These are phyloP conservation scores for Chironomus striatipennis DNA, from an alignment of 1,140 invertebrate species.

Conservation along the genomic window DNA sequence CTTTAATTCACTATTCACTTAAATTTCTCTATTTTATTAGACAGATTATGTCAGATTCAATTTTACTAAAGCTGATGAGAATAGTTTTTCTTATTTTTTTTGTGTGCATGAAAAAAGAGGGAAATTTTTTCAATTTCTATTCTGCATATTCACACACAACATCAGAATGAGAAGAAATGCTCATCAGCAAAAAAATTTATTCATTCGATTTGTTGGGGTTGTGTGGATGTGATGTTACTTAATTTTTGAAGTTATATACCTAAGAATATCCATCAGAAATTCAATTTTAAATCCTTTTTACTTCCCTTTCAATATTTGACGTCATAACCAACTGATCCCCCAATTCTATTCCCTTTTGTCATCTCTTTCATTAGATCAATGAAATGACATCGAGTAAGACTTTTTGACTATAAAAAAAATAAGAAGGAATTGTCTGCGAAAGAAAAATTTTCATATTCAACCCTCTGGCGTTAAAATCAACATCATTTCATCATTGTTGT, in stretches of 20 bases:
- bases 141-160: too few relatives aligned
- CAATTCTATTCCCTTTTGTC: too few relatives aligned
- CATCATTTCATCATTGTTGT: not conserved
- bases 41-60: slow-evolving; percentile 18
- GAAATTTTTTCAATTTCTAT: not conserved
- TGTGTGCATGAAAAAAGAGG: too few relatives aligned
- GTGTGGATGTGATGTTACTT: too few relatives aligned
- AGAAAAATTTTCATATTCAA: not conserved
- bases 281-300: too few relatives aligned
- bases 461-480: slow-evolving; percentile 5
- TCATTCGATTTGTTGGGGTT: not conserved
- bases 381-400: too few relatives aligned
- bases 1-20: not conserved
- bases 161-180: not conserved
- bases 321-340: too few relatives aligned
- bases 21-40: slow-evolving; percentile 9
- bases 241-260: too few relatives aligned
- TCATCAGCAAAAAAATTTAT: slow-evolving; percentile 16
- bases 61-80: not conserved
- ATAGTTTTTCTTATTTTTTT: not conserved
- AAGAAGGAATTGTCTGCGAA: not conserved
- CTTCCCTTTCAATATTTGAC: too few relatives aligned
- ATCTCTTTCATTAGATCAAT: too few relatives aligned
- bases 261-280: too few relatives aligned
- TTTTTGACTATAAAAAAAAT: too few relatives aligned